A percentile compares a stretch with the other conserved stretches of the same genome.
Conservation (phyloP, 1,140 invertebrate species). For the Rhyacophila brunnea region DNA sequence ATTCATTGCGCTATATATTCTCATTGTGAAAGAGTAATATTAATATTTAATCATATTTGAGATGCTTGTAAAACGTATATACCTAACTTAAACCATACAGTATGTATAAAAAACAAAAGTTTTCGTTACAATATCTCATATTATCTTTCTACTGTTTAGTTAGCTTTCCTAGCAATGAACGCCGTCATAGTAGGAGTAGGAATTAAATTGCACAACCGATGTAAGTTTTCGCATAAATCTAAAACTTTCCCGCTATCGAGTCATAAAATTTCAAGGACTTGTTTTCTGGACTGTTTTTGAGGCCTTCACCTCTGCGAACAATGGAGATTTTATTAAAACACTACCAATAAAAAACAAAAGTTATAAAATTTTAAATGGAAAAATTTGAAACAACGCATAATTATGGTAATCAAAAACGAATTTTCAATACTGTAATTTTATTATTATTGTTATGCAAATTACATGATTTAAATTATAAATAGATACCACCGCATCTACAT, state of each 20-base stretch:
- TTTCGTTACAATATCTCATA: neutral
- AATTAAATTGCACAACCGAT: slow-evolving; percentile 28
- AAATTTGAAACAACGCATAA: no score
- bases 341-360: slow-evolving; percentile 1
- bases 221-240: slow-evolving; percentile 30
- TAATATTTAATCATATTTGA: neutral
- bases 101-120: no score
- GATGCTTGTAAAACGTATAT: neutral
- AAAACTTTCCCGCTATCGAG: slow-evolving; percentile 22
- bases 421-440: no score
- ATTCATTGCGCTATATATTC: no score
- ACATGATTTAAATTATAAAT: no score
- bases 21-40: neutral
- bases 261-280: slow-evolving; percentile 27
- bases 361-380: no score
- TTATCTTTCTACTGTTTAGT: slow-evolving; percentile 16
- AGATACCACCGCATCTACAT: no score
- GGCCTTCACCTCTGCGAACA: slow-evolving; percentile 2
- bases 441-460: no score
- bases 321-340: slow-evolving; percentile 11
- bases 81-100: no score
- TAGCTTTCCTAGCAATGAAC: slow-evolving; percentile 1
- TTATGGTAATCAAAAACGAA: no score
- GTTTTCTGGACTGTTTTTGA: slow-evolving; percentile 16
- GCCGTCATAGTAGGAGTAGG: neutral